A percentile compares a stretch with the other conserved stretches of the same genome.
Evolutionary conservation across 2,113 vertebrate genomes (phyloP).

Genomic region (Chunga burmeisteri): DNA sequence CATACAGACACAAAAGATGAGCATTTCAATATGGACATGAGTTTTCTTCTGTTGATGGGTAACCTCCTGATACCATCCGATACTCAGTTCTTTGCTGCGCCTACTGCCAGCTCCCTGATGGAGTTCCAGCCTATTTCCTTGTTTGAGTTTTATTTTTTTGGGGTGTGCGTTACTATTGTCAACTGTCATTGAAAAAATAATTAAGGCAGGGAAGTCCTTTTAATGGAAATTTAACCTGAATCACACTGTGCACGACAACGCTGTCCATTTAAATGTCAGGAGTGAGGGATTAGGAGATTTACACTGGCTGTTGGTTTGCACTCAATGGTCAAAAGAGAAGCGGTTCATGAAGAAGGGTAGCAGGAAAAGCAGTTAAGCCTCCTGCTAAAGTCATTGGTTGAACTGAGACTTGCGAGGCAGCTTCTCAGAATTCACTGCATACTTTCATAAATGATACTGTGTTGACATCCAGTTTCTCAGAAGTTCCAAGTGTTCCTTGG

Average conservation of each 20-base stretch:
- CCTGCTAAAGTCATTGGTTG: conserved; percentile 49
- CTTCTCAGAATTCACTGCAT: conserved; percentile 34
- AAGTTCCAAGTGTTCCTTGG: conserved; percentile 53
- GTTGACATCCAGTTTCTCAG: conserved; percentile 41
- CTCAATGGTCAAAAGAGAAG: background rate
- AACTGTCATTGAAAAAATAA: background rate
- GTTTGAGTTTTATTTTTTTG: background rate
- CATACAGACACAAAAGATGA: background rate
- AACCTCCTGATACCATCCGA: background rate
- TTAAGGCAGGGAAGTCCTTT: background rate
- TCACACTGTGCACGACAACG: fast-evolving
- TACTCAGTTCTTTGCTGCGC: background rate
- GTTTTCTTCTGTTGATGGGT: background rate
- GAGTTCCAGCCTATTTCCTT: background rate
- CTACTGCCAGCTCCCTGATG: background rate
- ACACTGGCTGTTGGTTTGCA: background rate
- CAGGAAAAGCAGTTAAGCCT: conserved; percentile 54
- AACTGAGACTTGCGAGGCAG: background rate
- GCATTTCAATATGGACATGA: background rate
- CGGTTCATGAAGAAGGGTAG: background rate
- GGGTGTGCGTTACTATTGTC: background rate
- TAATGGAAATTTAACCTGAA: background rate
- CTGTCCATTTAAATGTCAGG: background rate
- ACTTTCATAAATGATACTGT: conserved; percentile 37
- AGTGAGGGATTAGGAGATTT: conserved; percentile 3